Evolutionary conservation across 2,888 invertebrate genomes (phyloP).

Genomic region (Orchesellides sinensis): DNA sequence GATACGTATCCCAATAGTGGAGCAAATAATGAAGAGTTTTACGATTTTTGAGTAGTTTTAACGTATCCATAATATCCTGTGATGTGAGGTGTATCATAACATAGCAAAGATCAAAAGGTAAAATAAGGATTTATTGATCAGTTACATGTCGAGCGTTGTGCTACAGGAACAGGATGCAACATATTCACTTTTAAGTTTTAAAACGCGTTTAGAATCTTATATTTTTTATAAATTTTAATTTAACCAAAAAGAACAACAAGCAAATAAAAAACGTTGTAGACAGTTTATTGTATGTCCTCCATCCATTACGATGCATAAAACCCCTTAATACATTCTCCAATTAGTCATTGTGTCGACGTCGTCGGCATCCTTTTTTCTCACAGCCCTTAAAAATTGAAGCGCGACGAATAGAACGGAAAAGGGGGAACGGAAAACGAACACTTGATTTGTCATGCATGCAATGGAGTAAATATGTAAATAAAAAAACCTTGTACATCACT

Average conservation of each 20-base stretch:
- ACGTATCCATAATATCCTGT: too few relatives aligned
- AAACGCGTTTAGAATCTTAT: not conserved
- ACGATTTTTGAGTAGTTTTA: slow-evolving; percentile 42
- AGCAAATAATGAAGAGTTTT: slow-evolving; percentile 40
- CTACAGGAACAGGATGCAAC: too few relatives aligned
- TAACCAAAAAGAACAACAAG: too few relatives aligned
- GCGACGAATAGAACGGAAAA: slow-evolving; percentile 52
- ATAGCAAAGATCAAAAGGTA: too few relatives aligned
- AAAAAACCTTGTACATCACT: too few relatives aligned
- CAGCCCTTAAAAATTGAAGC: slow-evolving; percentile 15
- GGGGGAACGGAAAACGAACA: slow-evolving; percentile 41
- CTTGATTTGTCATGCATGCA: too few relatives aligned
- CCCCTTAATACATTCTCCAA: slow-evolving; percentile 10
- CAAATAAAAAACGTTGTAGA: too few relatives aligned
- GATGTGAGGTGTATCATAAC: too few relatives aligned
- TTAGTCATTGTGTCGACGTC: slow-evolving; percentile 58
- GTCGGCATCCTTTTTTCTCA: slow-evolving; percentile 64
- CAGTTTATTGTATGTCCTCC: not conserved
- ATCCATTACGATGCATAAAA: slow-evolving; percentile 10
- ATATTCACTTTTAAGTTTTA: too few relatives aligned
- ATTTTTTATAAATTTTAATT: not conserved
- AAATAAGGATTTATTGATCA: too few relatives aligned
- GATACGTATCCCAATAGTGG: slow-evolving; percentile 48
- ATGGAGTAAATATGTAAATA: too few relatives aligned
- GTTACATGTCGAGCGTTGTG: too few relatives aligned